Conservation (phyloP, 1,140 invertebrate species). For the Dysdera silvatica region DNA sequence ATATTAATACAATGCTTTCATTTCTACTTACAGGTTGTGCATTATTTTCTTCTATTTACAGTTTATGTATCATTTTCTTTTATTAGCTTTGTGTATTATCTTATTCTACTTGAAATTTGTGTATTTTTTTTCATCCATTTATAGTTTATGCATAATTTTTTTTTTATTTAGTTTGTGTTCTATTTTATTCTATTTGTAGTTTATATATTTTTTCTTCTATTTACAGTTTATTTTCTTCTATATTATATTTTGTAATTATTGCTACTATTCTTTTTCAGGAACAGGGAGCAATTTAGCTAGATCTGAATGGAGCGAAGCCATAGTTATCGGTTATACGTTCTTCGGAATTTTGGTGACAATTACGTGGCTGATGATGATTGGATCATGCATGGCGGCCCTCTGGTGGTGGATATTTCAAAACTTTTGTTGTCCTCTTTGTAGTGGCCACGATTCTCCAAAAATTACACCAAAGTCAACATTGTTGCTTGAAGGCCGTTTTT, state of each 20-base stretch:
- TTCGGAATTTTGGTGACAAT: constrained; percentile 5
- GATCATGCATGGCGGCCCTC: neutral
- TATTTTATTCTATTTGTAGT: too few relatives aligned
- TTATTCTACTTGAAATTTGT: too few relatives aligned
- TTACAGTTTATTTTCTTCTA: neutral
- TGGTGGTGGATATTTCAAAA: constrained; percentile 10
- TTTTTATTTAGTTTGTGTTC: too few relatives aligned
- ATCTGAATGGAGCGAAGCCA: constrained; percentile 10
- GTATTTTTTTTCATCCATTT: too few relatives aligned
- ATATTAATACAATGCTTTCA: too few relatives aligned
- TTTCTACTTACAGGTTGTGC: too few relatives aligned
- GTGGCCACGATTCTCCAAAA: neutral
- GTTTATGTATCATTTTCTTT: too few relatives aligned
- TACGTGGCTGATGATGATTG: neutral
- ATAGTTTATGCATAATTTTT: too few relatives aligned
- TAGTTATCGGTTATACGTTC: neutral
- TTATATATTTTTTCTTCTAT: too few relatives aligned
- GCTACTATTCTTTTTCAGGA: neutral
- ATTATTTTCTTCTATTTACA: too few relatives aligned
- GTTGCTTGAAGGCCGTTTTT: neutral
- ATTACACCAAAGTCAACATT: neutral
- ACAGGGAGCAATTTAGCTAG: constrained; percentile 8
- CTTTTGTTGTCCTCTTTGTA: neutral
- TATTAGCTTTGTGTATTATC: too few relatives aligned
- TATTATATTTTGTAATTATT: neutral